phyloP scores from a whole-genome alignment of 2,888 invertebrate genomes.

The Argyra leucocephala region DNA sequence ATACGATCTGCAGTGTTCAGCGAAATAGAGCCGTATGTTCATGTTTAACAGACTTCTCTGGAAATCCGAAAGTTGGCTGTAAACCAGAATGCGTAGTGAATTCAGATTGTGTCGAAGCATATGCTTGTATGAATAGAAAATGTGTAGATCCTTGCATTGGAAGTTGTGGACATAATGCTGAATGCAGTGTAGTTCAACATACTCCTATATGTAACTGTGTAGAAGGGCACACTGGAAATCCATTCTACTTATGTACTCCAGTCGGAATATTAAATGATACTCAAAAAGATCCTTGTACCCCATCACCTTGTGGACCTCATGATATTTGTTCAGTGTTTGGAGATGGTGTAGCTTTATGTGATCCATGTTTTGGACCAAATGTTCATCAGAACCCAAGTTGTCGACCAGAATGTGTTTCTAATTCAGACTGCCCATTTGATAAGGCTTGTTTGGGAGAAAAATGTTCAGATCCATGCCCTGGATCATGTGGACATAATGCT shows the following conservation, averaged over 20 bases:
- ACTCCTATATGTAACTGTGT: slow-evolving; percentile 73
- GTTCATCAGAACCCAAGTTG: slow-evolving; percentile 62
- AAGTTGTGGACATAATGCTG: slow-evolving; percentile 70
- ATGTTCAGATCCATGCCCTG: slow-evolving; percentile 70
- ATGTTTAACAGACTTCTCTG: slow-evolving; percentile 64
- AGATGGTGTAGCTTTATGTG: slow-evolving; percentile 67
- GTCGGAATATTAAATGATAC: slow-evolving; percentile 51
- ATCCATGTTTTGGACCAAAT: slow-evolving; percentile 62
- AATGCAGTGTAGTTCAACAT: slow-evolving; percentile 70
- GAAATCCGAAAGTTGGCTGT: slow-evolving; percentile 69
- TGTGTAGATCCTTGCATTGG: slow-evolving; percentile 66
- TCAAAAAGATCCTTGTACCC: slow-evolving; percentile 59
- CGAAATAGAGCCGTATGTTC: slow-evolving; percentile 64
- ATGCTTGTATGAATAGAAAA: slow-evolving; percentile 65
- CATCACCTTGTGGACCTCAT: slow-evolving; percentile 65
- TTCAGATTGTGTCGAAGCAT: slow-evolving; percentile 64
- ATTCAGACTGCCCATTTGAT: slow-evolving; percentile 69
- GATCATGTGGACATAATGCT: slow-evolving; percentile 68
- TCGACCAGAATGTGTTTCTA: slow-evolving; percentile 71
- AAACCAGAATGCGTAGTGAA: slow-evolving; percentile 73
- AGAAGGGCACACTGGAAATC: slow-evolving; percentile 69
- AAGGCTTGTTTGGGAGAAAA: slow-evolving; percentile 64
- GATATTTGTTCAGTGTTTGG: slow-evolving; percentile 61
- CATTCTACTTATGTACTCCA: slow-evolving; percentile 62
- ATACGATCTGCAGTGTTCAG: slow-evolving; percentile 66